phyloP scores from a whole-genome alignment of 1,140 invertebrate species.

The Caenorhabditis brenneri region DNA sequence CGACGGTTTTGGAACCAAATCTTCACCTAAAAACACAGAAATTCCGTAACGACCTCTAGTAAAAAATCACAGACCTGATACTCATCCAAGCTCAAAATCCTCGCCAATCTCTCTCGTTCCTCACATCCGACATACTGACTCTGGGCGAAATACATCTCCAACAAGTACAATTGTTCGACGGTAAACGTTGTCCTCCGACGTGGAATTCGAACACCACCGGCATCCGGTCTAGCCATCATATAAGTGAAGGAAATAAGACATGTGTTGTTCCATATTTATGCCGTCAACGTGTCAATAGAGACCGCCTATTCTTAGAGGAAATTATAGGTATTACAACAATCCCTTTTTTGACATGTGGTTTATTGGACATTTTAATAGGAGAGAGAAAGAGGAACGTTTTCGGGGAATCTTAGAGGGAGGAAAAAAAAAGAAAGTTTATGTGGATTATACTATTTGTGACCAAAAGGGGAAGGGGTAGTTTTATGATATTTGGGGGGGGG shows the following conservation, averaged over 20 bases:
- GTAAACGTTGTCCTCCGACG: background rate
- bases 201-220: background rate
- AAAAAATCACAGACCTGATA: constrained; percentile 7
- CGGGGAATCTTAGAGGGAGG: too few relatives aligned
- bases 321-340: background rate
- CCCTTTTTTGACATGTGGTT: background rate
- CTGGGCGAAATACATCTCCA: constrained; percentile 24
- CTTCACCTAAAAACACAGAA: constrained; percentile 14
- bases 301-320: background rate
- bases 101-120: background rate
- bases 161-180: background rate
- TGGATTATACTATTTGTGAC: too few relatives aligned
- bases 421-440: too few relatives aligned
- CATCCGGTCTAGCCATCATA: background rate
- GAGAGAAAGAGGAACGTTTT: too few relatives aligned
- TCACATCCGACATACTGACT: constrained; percentile 33
- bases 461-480: too few relatives aligned
- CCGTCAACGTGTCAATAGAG: background rate
- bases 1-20: constrained; percentile 32
- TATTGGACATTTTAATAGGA: constrained; percentile 13
- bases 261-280: constrained; percentile 4
- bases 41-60: too few relatives aligned
- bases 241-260: background rate
- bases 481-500: too few relatives aligned
- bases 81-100: constrained; percentile 10